phyloP scores from a whole-genome alignment of 2,888 invertebrate genomes.

The Kryphioiulus occultus region DNA sequence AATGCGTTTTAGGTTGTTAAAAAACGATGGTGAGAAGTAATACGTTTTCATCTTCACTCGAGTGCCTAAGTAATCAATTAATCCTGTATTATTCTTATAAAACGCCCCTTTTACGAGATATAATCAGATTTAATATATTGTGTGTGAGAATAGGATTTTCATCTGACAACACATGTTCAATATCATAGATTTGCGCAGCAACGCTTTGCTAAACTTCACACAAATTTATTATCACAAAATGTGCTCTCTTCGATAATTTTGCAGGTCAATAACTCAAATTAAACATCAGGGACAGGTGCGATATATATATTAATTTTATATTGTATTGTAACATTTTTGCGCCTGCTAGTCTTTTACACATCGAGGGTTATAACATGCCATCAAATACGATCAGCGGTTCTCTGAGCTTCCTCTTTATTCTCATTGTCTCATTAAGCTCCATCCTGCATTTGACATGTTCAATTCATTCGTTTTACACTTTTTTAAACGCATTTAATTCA shows the following conservation, averaged over 20 bases:
- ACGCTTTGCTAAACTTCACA: neutral
- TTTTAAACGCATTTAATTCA: neutral
- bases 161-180: neutral
- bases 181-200: neutral
- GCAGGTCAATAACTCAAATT: neutral
- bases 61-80: slow-evolving; percentile 9
- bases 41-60: slow-evolving; percentile 20
- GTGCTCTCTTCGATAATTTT: neutral
- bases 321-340: too few species aligned
- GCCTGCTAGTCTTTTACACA: neutral
- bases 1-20: neutral
- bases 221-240: neutral
- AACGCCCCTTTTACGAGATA: neutral
- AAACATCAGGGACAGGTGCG: too few species aligned
- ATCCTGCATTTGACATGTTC: neutral
- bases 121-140: slow-evolving; percentile 39
- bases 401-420: neutral
- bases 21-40: neutral
- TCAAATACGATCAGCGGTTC: neutral
- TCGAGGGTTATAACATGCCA: neutral
- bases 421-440: neutral
- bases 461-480: slow-evolving; percentile 6
- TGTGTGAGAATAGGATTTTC: neutral
- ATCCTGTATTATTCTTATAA: neutral
- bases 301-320: too few species aligned